Base-by-base conservation (phyloP, 2,113 vertebrate species). In the Halichoerus grypus region DNA sequence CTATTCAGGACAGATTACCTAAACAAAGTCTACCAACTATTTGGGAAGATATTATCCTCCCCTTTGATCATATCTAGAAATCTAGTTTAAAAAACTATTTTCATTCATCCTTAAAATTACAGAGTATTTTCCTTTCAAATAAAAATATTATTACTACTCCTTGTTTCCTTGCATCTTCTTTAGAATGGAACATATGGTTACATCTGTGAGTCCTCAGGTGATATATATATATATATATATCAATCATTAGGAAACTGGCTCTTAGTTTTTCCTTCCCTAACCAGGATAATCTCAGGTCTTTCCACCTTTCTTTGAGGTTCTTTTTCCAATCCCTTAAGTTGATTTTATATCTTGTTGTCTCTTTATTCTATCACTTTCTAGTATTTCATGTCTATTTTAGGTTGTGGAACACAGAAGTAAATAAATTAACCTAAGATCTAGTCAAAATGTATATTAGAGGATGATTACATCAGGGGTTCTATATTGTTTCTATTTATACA, bases 61-160 rank as follows among this genome's bases (percentile, higher is more conserved):
- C 49, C 57, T 91, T 76, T 94, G 18, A 82, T 77, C 21, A 33
- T 33, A 94, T 67, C 81, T 97, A 95, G 28, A 88, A 88, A 81
- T 79, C 42, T 77, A 92, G n/a, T 84, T 85, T 83, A 8, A 82
- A 94, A 85, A 93, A 21, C 36, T 85, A 93, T 90, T 65, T 72
- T 94, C n/a, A 71, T 49, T 79, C 13, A 83, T 88, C 53, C 46
- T 94, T 87, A 94, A 69, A 95, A 87, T 91, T 59, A 67, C 9
- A 76, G 31, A 79, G 14, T 76, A 57, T 86, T 14, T 87, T 82
- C 82, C 67, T 91, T 87, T 76, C 31, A 93, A 74, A 31, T 96
- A 76, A 90, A 89, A 82, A 69, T 69, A 90, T 55, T 71, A 93
- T 12, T 59, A 85, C 33, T 92, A 67, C 3, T 88, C 71, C 51